Percentiles rank a stretch among this genome's conserved stretches.
Conservation (phyloP, 2,113 vertebrate species). For the Odocoileus hemionus region DNA sequence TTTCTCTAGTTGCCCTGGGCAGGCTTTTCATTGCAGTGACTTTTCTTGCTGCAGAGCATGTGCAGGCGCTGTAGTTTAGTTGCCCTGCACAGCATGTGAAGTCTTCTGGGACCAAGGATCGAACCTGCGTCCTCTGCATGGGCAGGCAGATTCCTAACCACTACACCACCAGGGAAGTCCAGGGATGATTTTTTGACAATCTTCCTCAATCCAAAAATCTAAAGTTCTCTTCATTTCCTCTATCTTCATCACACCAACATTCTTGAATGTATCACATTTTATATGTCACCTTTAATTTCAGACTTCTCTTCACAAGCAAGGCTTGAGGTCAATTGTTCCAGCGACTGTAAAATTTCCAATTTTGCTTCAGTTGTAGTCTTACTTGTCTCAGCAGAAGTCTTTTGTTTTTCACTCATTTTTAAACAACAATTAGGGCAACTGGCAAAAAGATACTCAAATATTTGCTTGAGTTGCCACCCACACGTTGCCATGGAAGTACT, state of each 20-base stretch:
- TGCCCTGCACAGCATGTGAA: neutral
- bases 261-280: neutral
- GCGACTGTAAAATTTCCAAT: neutral
- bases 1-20: neutral
- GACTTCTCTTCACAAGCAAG: neutral
- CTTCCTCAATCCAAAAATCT: neutral
- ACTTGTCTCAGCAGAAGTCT: constrained; percentile 30
- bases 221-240: neutral
- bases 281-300: neutral
- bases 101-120: neutral
- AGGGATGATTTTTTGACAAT: neutral
- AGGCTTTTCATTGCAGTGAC: neutral
- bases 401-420: neutral
- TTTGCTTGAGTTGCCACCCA: neutral
- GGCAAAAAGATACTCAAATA: neutral
- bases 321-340: neutral
- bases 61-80: neutral
- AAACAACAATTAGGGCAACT: neutral
- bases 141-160: neutral
- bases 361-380: neutral
- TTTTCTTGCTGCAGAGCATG: neutral
- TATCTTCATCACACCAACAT: neutral
- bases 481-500: neutral
- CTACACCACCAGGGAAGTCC: neutral
- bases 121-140: neutral